Conservation (phyloP, 2,888 invertebrate species). For the Ormyrus labotus region DNA sequence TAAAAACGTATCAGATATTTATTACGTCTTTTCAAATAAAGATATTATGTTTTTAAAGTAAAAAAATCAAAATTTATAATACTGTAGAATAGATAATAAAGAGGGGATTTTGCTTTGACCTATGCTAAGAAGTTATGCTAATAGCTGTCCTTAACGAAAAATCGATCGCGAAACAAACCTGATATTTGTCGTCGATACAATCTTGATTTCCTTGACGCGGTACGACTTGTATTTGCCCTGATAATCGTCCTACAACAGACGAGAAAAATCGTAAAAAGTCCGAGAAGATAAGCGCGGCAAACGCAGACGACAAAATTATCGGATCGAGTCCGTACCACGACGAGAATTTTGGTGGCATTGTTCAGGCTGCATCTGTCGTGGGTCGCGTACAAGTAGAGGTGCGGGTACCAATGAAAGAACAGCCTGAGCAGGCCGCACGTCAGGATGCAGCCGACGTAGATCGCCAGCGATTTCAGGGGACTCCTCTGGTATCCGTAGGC, state of each 20-base stretch:
- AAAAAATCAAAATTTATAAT: background rate
- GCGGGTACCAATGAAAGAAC: conserved; percentile 81
- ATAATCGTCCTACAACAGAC: conserved; percentile 75
- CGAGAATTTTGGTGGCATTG: conserved; percentile 77
- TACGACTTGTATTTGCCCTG: conserved; percentile 77
- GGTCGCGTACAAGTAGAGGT: conserved; percentile 77
- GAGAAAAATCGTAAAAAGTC: background rate
- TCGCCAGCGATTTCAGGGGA: conserved; percentile 67
- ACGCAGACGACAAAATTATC: background rate
- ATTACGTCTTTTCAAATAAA: too few relatives aligned
- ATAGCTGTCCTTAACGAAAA: background rate
- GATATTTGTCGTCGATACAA: conserved; percentile 68
- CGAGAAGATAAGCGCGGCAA: background rate
- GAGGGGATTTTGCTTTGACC: too few relatives aligned
- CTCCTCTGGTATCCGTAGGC: conserved; percentile 77
- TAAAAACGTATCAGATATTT: too few relatives aligned
- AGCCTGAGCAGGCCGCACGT: conserved; percentile 78
- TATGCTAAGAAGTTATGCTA: too few relatives aligned
- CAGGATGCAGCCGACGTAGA: conserved; percentile 76
- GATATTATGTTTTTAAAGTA: too few relatives aligned
- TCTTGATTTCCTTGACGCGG: conserved; percentile 76
- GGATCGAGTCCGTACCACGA: conserved; percentile 75
- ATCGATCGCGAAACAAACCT: conserved; percentile 65
- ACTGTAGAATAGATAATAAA: too few relatives aligned
- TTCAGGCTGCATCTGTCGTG: conserved; percentile 76